phyloP scores from a whole-genome alignment of 2,797 vertebrate species.

The Diglossa cyanea region DNA sequence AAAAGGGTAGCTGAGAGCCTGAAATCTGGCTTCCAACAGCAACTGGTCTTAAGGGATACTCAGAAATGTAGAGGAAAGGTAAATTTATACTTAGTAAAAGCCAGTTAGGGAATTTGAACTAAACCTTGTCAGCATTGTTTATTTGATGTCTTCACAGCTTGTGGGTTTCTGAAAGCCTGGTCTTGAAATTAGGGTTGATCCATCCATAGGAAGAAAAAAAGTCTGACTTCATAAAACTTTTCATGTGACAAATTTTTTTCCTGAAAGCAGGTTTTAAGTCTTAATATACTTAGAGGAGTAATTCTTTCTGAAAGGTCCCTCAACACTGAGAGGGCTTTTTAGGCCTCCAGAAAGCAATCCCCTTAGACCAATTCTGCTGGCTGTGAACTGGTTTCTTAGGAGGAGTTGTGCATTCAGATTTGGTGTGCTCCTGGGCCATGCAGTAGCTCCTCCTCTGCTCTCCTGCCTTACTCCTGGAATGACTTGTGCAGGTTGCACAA shows the following conservation, averaged over 20 bases:
- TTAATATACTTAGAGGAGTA: not conserved
- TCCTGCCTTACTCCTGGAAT: not conserved
- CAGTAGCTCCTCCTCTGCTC: not conserved
- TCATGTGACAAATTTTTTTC: not conserved
- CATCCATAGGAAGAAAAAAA: not conserved
- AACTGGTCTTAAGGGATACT: not conserved
- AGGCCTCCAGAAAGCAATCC: not conserved
- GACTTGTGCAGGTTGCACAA: not conserved
- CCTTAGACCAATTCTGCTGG: not conserved
- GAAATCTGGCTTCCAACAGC: not conserved
- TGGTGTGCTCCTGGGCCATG: not conserved
- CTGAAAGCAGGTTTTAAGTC: not conserved
- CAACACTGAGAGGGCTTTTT: not conserved
- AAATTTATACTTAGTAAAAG: not conserved
- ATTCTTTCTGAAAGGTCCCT: conserved; percentile 2
- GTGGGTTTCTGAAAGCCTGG: not conserved
- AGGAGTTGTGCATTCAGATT: not conserved
- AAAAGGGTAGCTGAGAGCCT: not conserved
- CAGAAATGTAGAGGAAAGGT: not conserved
- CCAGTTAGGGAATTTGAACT: not conserved
- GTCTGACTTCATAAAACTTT: not conserved
- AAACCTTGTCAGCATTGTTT: not conserved
- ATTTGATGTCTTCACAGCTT: not conserved
- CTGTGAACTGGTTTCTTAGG: not conserved
- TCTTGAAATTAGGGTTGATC: not conserved